Evolutionary conservation across 2,113 vertebrate species (phyloP), one percentile per base, ranked within the genome.

Genomic region (Neolamprologus brichardi): DNA sequence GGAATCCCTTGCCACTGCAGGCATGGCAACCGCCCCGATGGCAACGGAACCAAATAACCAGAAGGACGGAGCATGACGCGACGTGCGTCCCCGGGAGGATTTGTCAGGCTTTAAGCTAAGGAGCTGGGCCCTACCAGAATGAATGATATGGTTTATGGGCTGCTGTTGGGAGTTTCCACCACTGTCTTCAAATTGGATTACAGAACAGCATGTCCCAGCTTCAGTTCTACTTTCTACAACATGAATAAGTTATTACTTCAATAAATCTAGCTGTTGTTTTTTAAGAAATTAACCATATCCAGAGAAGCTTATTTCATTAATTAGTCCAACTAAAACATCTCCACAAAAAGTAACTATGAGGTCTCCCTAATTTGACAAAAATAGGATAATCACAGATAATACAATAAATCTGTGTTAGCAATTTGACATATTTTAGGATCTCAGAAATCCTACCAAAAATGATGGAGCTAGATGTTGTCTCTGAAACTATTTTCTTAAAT

Each of bases 1-100:
- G 93, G 94, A 95, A 95, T 94, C 93, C 94, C 95, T 93, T 80
- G 86, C 88, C 90, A 89, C 93, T 94, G 94, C 92, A 92, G 93
- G 88, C 91, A 93, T 93, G 84, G 90, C 78, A 92, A 93, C 91
- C 39, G 79, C 86, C 80, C 83, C 37, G 56, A 53, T 92, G 80
- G 90, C 86, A 87, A 86, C 32, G 2, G 70, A 85, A 85, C 81
- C 58, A 87, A 83, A 87, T 79, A 78, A 56, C 41, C 84, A 9
- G 78, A 67, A 79, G 81, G 44, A 30, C 9, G 53, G 56, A 30
- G 82, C 8, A 15, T 3, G 2, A 18, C 6, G 10, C 30, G 67
- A 83, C 62, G 12, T 20, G 67, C 18, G 5, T 25, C 58, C 58
- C 79, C 10, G 2, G 58, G 82, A 80, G 83, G 56, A 58, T 14